Percentiles rank a stretch among this genome's conserved stretches.
Conservation (phyloP, 2,113 vertebrate genomes). For the Lichenostomus cassidix region DNA sequence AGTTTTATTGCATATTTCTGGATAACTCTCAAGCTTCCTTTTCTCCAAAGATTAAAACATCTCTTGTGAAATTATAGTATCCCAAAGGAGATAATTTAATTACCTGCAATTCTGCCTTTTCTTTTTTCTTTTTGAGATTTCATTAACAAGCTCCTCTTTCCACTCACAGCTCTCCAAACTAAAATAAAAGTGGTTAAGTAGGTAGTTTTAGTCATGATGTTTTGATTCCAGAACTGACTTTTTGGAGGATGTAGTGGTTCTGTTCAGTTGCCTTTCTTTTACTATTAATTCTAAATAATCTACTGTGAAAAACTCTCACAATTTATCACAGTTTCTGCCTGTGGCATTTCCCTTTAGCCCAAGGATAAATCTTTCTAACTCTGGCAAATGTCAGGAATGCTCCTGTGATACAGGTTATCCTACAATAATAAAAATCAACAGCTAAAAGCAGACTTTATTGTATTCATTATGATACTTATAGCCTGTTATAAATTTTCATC, state of each 20-base stretch:
- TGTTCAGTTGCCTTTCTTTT: background rate
- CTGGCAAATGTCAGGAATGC: constrained; percentile 45
- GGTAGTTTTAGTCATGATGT: background rate
- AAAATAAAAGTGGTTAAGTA: background rate
- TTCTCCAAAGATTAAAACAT: background rate
- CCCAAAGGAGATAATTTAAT: constrained; percentile 1
- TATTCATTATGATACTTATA: constrained; percentile 31
- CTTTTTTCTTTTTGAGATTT: background rate
- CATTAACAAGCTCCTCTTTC: background rate
- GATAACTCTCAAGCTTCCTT: background rate
- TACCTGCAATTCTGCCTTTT: background rate
- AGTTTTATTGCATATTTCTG: background rate
- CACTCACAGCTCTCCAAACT: background rate
- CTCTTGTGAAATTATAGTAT: background rate
- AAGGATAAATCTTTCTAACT: constrained; percentile 55
- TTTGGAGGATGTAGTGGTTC: background rate
- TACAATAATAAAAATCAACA: constrained; percentile 66
- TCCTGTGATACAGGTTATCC: constrained; percentile 46
- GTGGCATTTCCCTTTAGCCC: constrained; percentile 51
- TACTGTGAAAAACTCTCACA: constrained; percentile 2
- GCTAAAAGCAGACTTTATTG: constrained; percentile 55
- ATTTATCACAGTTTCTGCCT: constrained; percentile 42
- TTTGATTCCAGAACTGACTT: constrained; percentile 1
- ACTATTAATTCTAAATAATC: constrained; percentile 41
- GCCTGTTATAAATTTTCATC: constrained; percentile 37